Conservation (phyloP, 2,797 vertebrate species). For the Acipenser transmontanus region DNA sequence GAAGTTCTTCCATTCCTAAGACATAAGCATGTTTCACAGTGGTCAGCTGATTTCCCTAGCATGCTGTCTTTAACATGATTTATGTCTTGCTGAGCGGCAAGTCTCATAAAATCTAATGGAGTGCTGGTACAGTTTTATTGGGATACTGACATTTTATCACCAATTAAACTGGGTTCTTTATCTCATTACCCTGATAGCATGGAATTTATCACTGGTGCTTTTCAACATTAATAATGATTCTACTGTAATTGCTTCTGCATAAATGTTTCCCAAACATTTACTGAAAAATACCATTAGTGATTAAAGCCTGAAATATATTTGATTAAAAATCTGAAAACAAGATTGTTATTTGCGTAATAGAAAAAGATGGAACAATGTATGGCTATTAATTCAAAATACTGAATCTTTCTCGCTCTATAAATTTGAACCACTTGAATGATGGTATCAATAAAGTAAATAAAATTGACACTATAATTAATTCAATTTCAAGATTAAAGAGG, state of each 20-base stretch:
- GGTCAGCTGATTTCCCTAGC: constrained; percentile 35
- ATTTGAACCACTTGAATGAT: too few species aligned
- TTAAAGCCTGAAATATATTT: too few species aligned
- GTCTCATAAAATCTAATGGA: constrained; percentile 45
- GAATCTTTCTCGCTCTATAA: too few species aligned
- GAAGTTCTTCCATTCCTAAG: constrained; percentile 24
- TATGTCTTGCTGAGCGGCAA: constrained; percentile 41
- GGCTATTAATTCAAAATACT: too few species aligned
- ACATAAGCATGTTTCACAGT: constrained; percentile 26
- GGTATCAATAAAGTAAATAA: too few species aligned
- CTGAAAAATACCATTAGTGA: too few species aligned
- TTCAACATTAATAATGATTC: constrained; percentile 26
- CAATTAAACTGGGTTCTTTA: constrained; percentile 43
- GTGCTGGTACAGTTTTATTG: constrained; percentile 37
- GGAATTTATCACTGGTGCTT: constrained; percentile 33
- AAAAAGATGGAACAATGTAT: too few species aligned
- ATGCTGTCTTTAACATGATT: constrained; percentile 39
- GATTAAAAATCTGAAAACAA: too few species aligned
- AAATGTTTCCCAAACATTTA: too few species aligned
- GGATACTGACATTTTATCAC: constrained; percentile 54
- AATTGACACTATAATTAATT: too few species aligned
- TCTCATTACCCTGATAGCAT: constrained; percentile 38
- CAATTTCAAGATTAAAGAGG: too few species aligned
- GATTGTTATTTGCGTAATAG: too few species aligned
- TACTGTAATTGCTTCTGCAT: not conserved